phyloP scores from a whole-genome alignment of 2,888 invertebrate genomes.

The Parapristionchus giblindavisi region DNA sequence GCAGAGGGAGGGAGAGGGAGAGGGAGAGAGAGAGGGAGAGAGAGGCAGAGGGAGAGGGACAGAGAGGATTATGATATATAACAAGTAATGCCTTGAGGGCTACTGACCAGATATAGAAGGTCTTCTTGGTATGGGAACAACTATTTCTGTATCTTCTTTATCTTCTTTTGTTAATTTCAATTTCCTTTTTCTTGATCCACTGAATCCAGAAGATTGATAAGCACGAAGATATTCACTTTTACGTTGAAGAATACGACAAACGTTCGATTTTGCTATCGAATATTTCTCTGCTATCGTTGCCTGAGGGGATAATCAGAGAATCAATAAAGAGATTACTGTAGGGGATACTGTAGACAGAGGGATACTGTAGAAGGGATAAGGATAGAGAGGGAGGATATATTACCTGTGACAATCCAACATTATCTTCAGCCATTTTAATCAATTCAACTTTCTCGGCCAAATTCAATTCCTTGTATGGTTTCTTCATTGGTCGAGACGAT shows the following conservation, averaged over 20 bases:
- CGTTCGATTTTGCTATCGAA: conserved; percentile 66
- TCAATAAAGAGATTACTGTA: neutral
- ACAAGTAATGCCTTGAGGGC: neutral
- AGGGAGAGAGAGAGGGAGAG: neutral
- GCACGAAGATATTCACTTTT: conserved; percentile 62
- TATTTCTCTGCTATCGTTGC: conserved; percentile 63
- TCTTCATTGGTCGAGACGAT: conserved; percentile 46
- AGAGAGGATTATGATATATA: conserved; percentile 18
- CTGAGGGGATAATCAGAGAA: conserved; percentile 43
- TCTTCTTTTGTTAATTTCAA: conserved; percentile 43
- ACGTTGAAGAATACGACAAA: conserved; percentile 66
- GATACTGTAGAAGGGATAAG: too few species aligned
- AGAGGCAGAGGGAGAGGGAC: conserved; percentile 3
- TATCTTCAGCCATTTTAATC: conserved; percentile 63
- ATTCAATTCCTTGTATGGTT: conserved; percentile 67
- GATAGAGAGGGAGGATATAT: too few species aligned
- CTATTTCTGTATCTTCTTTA: conserved; percentile 1
- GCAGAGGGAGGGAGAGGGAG: conserved; percentile 9
- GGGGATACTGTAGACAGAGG: too few species aligned
- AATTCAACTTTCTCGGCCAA: conserved; percentile 64
- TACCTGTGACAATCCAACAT: conserved; percentile 54
- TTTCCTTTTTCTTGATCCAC: conserved; percentile 62
- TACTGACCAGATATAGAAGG: conserved; percentile 31
- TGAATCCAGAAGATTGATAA: conserved; percentile 53
- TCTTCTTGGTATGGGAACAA: conserved; percentile 14